phyloP scores from a whole-genome alignment of 2,113 vertebrate genomes.

The Oreochromis tanganicae region DNA sequence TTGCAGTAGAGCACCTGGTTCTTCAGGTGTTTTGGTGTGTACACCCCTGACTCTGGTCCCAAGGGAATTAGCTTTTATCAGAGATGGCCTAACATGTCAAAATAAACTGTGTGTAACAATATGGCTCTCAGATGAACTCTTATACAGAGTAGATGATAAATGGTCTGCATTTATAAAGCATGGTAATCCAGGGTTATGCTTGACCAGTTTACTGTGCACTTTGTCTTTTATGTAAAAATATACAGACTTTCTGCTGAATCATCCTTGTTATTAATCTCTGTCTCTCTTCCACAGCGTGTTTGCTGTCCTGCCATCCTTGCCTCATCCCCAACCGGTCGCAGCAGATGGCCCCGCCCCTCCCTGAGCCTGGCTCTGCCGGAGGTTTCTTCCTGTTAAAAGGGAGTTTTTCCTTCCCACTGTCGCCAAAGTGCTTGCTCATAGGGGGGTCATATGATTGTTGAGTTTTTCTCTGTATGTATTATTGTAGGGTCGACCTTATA shows the following conservation, averaged over 20 bases:
- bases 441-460: background rate
- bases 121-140: background rate
- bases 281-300: background rate
- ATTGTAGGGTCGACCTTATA: background rate
- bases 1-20: background rate
- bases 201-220: background rate
- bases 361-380: background rate
- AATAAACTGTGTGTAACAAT: background rate
- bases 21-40: background rate
- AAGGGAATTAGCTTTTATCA: background rate
- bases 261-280: background rate
- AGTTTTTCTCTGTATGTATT: background rate
- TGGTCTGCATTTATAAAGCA: background rate
- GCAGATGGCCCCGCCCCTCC: background rate
- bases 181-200: background rate
- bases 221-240: background rate
- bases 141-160: background rate
- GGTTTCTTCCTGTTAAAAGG: background rate
- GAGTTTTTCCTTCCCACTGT: background rate
- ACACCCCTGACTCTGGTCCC: background rate
- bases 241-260: background rate
- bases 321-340: background rate
- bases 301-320: background rate
- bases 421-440: background rate
- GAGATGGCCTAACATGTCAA: background rate